A percentile compares a stretch with the other conserved stretches of the same genome.
Evolutionary conservation across 64 coral and sea anemone genomes (phyloP).

Genomic region (Porites lutea): DNA sequence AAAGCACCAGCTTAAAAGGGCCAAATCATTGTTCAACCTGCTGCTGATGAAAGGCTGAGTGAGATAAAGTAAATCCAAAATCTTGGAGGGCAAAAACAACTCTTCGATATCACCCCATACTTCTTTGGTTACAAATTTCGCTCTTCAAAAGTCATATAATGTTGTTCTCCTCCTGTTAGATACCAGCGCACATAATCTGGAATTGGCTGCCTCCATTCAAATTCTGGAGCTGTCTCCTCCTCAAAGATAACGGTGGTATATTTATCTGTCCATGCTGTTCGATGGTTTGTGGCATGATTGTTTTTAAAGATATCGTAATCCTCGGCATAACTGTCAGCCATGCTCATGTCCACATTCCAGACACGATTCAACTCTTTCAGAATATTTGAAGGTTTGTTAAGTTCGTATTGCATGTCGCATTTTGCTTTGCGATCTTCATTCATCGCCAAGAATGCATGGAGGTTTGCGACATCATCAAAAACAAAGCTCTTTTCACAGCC

Average conservation of each 20-base stretch:
- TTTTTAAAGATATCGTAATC: conserved; percentile 69
- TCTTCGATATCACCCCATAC: conserved; percentile 35
- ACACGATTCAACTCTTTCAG: conserved; percentile 32
- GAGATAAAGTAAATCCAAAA: conserved; percentile 53
- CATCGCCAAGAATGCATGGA: conserved; percentile 43
- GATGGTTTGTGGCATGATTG: conserved; percentile 6
- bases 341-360: conserved; percentile 54
- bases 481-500: conserved; percentile 13
- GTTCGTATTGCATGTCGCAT: conserved; percentile 30
- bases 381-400: conserved; percentile 20
- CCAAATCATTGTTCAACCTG: not conserved
- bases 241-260: conserved; percentile 43
- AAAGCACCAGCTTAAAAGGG: conserved; percentile 55
- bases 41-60: conserved; percentile 16
- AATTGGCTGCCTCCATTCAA: conserved; percentile 49
- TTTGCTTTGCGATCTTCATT: conserved; percentile 57
- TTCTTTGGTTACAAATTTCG: not conserved
- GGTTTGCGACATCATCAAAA: conserved; percentile 28
- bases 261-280: conserved; percentile 51
- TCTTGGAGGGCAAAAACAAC: conserved; percentile 57
- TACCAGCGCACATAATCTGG: conserved; percentile 59
- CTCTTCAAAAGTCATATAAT: conserved; percentile 65
- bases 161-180: conserved; percentile 47
- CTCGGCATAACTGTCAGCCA: conserved; percentile 55
- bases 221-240: not conserved